Conservation (phyloP, 1,140 invertebrate species). For the Leptinotarsa texana region DNA sequence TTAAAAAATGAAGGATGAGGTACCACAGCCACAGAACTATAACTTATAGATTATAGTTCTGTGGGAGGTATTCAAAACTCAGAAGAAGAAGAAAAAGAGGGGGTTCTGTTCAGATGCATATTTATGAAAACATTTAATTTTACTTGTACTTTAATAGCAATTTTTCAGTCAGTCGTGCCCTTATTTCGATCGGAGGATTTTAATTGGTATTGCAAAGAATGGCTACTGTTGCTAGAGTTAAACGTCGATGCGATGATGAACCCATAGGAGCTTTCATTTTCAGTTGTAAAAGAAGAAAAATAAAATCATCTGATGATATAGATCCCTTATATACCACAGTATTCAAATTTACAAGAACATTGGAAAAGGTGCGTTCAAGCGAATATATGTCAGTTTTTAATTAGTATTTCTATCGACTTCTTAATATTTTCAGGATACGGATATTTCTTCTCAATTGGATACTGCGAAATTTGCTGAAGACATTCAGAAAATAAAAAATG, state of each 20-base stretch:
- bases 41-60: too few relatives aligned
- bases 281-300: slow-evolving; percentile 61
- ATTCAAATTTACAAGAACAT: slow-evolving; percentile 63
- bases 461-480: slow-evolving; percentile 40
- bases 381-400: slow-evolving; percentile 21
- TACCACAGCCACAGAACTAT: too few relatives aligned
- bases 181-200: too few relatives aligned
- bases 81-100: too few relatives aligned
- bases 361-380: slow-evolving; percentile 50
- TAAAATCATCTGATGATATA: slow-evolving; percentile 34
- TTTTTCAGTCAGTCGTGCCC: too few relatives aligned
- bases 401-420: not conserved
- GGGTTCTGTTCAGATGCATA: too few relatives aligned
- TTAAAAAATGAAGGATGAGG: too few relatives aligned
- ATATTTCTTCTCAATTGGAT: slow-evolving; percentile 53
- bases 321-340: slow-evolving; percentile 48
- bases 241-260: slow-evolving; percentile 61
- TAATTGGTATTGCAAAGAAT: slow-evolving; percentile 46
- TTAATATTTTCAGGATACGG: slow-evolving; percentile 53
- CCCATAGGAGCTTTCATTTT: slow-evolving; percentile 61
- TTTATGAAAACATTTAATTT: too few relatives aligned
- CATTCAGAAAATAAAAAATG: slow-evolving; percentile 49
- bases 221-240: slow-evolving; percentile 63
- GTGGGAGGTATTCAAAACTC: too few relatives aligned
- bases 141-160: too few relatives aligned